These are phyloP conservation scores for Diadromus collaris DNA, from an alignment of 2,888 invertebrate genomes.

Conservation along the genomic window DNA sequence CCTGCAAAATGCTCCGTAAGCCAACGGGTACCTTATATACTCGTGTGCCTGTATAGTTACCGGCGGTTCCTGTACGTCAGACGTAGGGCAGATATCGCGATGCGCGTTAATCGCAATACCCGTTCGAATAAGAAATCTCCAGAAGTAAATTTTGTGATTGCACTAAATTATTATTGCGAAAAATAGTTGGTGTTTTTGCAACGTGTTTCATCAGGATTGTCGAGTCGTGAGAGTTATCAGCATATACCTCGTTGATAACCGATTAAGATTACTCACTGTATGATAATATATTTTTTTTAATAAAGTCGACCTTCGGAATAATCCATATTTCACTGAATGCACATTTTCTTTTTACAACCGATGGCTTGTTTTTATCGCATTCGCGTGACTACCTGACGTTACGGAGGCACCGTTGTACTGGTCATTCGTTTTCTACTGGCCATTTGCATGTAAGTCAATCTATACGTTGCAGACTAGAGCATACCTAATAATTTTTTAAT, in stretches of 20 bases:
- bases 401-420: not conserved
- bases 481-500: not conserved
- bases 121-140: not conserved
- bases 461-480: not conserved
- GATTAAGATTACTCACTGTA: not conserved
- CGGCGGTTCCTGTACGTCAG: not conserved
- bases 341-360: not conserved
- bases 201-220: not conserved
- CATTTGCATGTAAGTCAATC: not conserved
- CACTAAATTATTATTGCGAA: not conserved
- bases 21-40: conserved; percentile 64
- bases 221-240: not conserved
- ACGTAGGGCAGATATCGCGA: not conserved
- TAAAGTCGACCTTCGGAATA: not conserved
- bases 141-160: not conserved
- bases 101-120: conserved; percentile 3
- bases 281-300: not conserved
- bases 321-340: not conserved
- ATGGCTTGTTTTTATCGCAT: not conserved
- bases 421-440: not conserved
- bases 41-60: not conserved
- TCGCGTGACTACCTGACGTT: not conserved
- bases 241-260: not conserved
- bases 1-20: conserved; percentile 71
- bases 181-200: not conserved